Evolutionary conservation across 2,888 invertebrate species (phyloP).

Genomic region (Sminthurinus aureus): DNA sequence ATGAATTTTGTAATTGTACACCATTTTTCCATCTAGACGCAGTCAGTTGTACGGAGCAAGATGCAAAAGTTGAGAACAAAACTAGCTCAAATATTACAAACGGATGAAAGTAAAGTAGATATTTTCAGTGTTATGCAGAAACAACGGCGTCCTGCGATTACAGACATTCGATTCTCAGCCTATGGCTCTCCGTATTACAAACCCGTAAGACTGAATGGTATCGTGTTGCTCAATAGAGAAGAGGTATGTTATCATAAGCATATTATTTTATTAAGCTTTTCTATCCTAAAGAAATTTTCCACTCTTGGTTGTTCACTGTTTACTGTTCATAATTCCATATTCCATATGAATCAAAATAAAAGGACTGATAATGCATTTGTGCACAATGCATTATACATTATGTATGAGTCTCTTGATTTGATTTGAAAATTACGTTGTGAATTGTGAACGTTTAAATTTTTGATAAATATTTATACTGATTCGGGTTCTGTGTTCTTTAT

Average conservation of each 20-base stretch:
- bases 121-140: constrained; percentile 94
- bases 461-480: constrained; percentile 6
- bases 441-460: neutral
- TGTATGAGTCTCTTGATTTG: neutral
- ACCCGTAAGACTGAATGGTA: constrained; percentile 91
- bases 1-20: constrained; percentile 37
- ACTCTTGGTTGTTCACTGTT: too few relatives aligned
- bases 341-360: neutral
- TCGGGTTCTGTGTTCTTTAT: neutral
- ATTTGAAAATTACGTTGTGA: too few relatives aligned
- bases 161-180: constrained; percentile 92
- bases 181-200: constrained; percentile 96
- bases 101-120: constrained; percentile 88
- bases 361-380: neutral
- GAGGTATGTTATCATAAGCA: constrained; percentile 68
- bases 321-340: too few relatives aligned
- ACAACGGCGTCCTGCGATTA: constrained; percentile 80
- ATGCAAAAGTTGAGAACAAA: constrained; percentile 89
- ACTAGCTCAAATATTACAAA: constrained; percentile 83
- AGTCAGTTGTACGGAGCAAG: constrained; percentile 84
- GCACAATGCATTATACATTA: constrained; percentile 2
- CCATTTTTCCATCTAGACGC: constrained; percentile 66
- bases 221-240: constrained; percentile 90
- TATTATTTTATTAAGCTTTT: neutral
- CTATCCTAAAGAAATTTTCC: too few relatives aligned